Base-by-base conservation (phyloP, 2,113 vertebrate species). In the Pelvicachromis taeniatus region DNA sequence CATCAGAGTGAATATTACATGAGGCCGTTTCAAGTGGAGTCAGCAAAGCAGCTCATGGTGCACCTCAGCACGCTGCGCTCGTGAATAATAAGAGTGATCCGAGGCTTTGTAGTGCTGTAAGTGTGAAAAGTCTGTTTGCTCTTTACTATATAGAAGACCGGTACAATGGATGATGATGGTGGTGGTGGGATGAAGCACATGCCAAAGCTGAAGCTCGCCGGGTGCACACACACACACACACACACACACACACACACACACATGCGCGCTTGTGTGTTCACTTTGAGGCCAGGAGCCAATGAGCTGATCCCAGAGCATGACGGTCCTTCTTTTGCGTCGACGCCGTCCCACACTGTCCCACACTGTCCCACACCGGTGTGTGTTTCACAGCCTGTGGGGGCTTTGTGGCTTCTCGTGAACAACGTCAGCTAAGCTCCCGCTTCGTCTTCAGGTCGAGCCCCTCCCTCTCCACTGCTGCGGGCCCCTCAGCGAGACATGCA, bases 1-100 rank as follows among this genome's bases (percentile, higher is more conserved):
- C 82, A 92, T 94, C 91, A 94, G 92, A 94, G 91, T 45, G 91
- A 94, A 95, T 94, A 87, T 85, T 87, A 75, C 58, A 94, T 92
- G 85, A 95, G 86, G 83, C 89, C 50, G 88, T 90, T 92, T 90
- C 80, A 38, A 90, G 86, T 82, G 70, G 86, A 92, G 90, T 93
- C 92, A 94, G 91, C 90, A 94, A 87, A 89, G 85, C 75, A 73
- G 90, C 85, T 90, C 21, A 83, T 83, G 82, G 77, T n/a, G n/a
- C 56, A 35, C 40, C 84, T 82, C 82, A 65, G 85, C 54, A 86
- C 81, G 75, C 80, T 6, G 65, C 70, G 42, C 48, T 78, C 40
- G 26, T 79, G 82, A 91, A 88, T 91, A 92, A 89, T 55, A 80
- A 75, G 52, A 86, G 54, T 16, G 82, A 86, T 85, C 14, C 54